Evolutionary conservation across 1,140 invertebrate species (phyloP), one percentile per base, ranked within the genome.

Genomic region (Solenopsis invicta): DNA sequence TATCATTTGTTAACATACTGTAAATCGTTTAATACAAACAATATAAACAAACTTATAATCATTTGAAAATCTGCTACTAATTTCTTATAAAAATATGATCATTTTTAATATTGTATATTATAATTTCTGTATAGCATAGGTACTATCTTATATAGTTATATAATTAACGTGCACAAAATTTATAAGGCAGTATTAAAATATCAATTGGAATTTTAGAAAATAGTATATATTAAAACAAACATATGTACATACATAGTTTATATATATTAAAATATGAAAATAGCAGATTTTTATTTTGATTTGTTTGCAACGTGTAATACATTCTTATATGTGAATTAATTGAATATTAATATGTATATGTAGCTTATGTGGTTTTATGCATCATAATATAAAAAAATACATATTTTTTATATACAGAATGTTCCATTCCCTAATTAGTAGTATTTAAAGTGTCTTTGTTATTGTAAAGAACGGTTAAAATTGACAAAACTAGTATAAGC

Each of bases 371-470:
- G 34, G 67, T 54, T 50, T 84, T 48, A 24, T 41, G 37, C 18
- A 87, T 29, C 18, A 87, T 29, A 29, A 87, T 21, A 76, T 56
- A 71, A 67, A 75, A 75, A 87, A 84, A 13, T 84, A 84, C 50
- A 87, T 84, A 24, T 77, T 12, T 24, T 77, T 24, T 45, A 45
- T 45, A 76, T 29, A 76, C 37, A 45, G 37, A 76, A 41, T 61
- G 6, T 69, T 69, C 66, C 66, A 50, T 48, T 69, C 12, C 24
- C 4, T 10, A 29, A 29, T 29, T 12, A 13, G 12, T 67, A 67
- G n/a, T 4, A 21, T 41, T 69, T 13, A 13, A 66, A 66, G n/a
- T 21, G 8, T 13, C n/a, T 29, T 61, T 61, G 3, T 61, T 61
- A 61, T 24, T 61, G 13, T 24, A 61, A 24, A 59, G 54, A 56